Evolutionary conservation across 2,113 vertebrate genomes (phyloP).

Genomic region (Hirundichthys speculiger): DNA sequence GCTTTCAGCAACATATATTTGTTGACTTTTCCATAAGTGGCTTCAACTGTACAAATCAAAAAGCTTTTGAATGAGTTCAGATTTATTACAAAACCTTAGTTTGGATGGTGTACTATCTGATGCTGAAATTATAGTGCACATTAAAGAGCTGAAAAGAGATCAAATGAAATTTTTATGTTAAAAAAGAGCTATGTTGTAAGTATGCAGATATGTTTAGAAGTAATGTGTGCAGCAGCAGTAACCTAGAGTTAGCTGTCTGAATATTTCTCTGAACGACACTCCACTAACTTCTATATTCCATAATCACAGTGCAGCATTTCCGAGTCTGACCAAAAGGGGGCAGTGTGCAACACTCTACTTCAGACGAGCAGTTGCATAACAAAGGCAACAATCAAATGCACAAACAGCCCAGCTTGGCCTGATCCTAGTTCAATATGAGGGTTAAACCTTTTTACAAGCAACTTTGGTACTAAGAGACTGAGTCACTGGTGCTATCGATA

Average conservation of each 20-base stretch:
- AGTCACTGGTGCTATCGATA: conserved; percentile 22
- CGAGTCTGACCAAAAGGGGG: conserved; percentile 39
- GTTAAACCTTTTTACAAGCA: conserved; percentile 42
- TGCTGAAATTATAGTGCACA: neutral
- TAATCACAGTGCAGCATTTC: neutral
- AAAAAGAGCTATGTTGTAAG: too few species aligned
- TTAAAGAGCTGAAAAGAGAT: too few species aligned
- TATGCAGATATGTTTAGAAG: too few species aligned
- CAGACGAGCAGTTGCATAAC: conserved; percentile 25
- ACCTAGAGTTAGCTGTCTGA: too few species aligned
- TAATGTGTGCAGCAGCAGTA: too few species aligned
- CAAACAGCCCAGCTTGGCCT: conserved; percentile 7
- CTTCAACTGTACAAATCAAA: too few species aligned
- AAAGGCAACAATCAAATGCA: conserved; percentile 3
- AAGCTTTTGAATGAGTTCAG: conserved; percentile 12
- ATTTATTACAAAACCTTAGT: neutral
- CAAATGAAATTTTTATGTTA: too few species aligned
- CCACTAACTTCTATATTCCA: neutral
- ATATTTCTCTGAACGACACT: neutral
- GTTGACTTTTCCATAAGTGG: too few species aligned
- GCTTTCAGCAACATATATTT: too few species aligned
- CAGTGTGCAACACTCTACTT: conserved; percentile 26
- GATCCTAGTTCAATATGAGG: conserved; percentile 1
- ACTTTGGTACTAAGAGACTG: conserved; percentile 23
- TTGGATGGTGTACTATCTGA: neutral